Base-by-base conservation (phyloP, 2,888 invertebrate species). In the Dioctria rufipes region DNA sequence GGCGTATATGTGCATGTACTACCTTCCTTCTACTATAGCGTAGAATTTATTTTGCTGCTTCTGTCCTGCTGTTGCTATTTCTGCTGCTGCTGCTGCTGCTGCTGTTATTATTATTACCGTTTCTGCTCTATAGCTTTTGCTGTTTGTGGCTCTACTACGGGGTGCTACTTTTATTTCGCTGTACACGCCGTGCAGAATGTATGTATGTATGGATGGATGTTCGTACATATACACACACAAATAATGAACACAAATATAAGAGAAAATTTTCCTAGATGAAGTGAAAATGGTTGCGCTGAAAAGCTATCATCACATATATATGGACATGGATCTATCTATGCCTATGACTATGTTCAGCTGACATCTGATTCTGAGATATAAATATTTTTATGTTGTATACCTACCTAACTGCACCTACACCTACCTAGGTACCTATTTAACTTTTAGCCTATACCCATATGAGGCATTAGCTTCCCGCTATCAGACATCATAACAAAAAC, bases 241-340 rank as follows among this genome's bases (percentile, higher is more conserved):
- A 25, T 25, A 25, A 25, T 25, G 25, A 77, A 25, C 63, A 49
- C 58, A 63, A 77, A 77, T 39, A 63, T 63, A 46, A 63, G 46
- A 46, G 61, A 6, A 63, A 63, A 77, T 40, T 77, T 77, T 63
- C 63, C 77, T 42, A 77, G 77, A 63, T 77, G 77, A 63, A 77
- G 63, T 77, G 77, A 63, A 77, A 77, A 77, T 77, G 46, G 61
- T 63, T 77, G 77, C 77, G 63, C n/a, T 77, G 77, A 63, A 77
- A 77, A 37, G 46, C 39, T 49, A 63, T 77, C 49, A 60, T 75
- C 5, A 13, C 43, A 42, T 40, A 51, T 40, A 37, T 25, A 37
- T 37, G 5, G 25, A 42, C 49, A 46, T 25, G 25, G 2, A 25
- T 25, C 25, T 25, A 25, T 25, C 25, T 25, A 25, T 25, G 25